phyloP scores from a whole-genome alignment of 1,140 invertebrate genomes.

The Orchesella cincta region DNA sequence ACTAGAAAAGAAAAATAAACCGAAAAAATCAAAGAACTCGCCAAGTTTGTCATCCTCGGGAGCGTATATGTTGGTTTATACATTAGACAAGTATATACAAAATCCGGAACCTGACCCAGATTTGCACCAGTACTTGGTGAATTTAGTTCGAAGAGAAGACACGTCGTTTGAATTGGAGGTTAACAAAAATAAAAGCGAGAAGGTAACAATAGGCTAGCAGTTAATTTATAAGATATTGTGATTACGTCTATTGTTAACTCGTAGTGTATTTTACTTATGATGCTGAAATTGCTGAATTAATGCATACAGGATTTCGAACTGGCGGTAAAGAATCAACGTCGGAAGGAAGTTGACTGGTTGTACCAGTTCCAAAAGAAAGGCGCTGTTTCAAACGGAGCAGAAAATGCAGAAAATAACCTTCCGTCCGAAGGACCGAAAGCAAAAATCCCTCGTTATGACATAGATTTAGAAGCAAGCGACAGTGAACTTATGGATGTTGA shows the following conservation, averaged over 20 bases:
- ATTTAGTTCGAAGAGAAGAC: slow-evolving; percentile 57
- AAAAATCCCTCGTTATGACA: neutral
- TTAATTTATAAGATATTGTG: neutral
- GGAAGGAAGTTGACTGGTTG: slow-evolving; percentile 30
- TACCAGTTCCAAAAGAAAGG: neutral
- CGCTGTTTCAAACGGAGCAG: neutral
- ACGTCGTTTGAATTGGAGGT: slow-evolving; percentile 58
- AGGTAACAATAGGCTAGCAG: slow-evolving; percentile 47
- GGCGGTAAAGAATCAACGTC: neutral
- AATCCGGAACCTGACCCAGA: slow-evolving; percentile 43
- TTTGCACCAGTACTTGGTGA: slow-evolving; percentile 52
- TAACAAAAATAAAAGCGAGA: slow-evolving; percentile 53
- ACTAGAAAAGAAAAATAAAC: slow-evolving; percentile 53
- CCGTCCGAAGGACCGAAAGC: neutral
- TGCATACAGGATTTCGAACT: slow-evolving; percentile 58
- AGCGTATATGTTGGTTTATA: slow-evolving; percentile 50
- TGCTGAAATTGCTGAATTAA: neutral
- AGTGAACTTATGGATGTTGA: neutral
- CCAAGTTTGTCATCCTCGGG: slow-evolving; percentile 56
- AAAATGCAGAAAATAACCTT: neutral
- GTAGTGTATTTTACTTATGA: neutral
- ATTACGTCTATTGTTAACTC: neutral
- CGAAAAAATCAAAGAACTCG: slow-evolving; percentile 58
- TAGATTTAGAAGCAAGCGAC: neutral
- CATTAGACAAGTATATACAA: slow-evolving; percentile 62